Percentiles rank a stretch among this genome's conserved stretches.
These are phyloP conservation scores for Panthera leo DNA, from an alignment of 2,113 vertebrate species.

Conservation along the genomic window DNA sequence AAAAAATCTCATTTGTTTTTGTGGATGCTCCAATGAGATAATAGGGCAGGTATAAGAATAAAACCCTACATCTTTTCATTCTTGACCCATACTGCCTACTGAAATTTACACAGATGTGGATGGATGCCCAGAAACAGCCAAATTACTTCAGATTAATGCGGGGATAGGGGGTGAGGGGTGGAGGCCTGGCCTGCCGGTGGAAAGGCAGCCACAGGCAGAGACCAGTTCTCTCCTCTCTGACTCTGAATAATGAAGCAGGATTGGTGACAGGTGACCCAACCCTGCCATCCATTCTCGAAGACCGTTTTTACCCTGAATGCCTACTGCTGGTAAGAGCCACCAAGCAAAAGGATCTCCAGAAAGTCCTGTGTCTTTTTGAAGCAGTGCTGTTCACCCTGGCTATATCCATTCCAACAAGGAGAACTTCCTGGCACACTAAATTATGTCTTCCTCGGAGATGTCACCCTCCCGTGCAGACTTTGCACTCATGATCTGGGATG, in stretches of 20 bases:
- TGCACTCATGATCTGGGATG: background rate
- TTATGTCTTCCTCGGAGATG: background rate
- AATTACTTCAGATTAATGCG: background rate
- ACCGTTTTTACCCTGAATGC: background rate
- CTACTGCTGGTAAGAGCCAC: background rate
- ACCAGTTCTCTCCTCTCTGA: background rate
- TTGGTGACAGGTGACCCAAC: background rate
- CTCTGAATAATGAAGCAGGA: background rate
- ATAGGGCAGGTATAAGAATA: conserved; percentile 3
- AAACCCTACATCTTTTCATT: background rate
- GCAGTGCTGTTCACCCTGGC: background rate
- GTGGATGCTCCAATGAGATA: background rate
- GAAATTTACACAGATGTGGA: background rate
- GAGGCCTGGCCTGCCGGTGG: background rate
- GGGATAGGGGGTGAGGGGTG: background rate
- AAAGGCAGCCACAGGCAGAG: background rate
- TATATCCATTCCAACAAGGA: background rate
- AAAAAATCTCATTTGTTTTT: background rate
- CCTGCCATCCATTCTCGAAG: background rate
- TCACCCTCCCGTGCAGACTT: background rate
- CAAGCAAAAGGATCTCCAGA: background rate
- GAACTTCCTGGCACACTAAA: background rate
- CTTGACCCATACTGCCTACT: background rate
- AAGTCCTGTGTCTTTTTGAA: background rate
- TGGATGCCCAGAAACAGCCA: background rate